Evolutionary conservation across 2,113 vertebrate species (phyloP).

Genomic region (Phalacrocorax aristotelis): DNA sequence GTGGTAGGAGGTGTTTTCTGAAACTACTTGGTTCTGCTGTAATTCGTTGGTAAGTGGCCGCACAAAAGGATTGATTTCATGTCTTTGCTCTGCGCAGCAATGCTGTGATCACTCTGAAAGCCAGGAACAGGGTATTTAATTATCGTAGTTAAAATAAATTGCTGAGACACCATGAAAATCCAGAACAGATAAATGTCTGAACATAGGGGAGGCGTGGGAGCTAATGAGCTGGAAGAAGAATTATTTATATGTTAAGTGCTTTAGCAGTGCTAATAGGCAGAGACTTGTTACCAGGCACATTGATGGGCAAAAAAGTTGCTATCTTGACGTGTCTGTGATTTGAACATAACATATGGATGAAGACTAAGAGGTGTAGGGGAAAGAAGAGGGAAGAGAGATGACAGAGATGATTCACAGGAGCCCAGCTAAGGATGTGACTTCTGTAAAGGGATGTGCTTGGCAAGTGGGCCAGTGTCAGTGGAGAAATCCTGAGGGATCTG

Average conservation of each 20-base stretch:
- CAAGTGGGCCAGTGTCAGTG: background rate
- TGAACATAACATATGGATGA: conserved; percentile 8
- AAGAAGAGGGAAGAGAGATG: background rate
- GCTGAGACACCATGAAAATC: conserved; percentile 42
- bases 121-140: conserved; percentile 28
- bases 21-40: background rate
- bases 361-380: background rate
- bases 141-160: conserved; percentile 40
- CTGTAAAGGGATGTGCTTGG: background rate
- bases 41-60: background rate
- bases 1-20: background rate
- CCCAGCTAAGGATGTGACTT: background rate
- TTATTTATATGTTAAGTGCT: conserved; percentile 50
- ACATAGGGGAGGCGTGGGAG: conserved; percentile 31
- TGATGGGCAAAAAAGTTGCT: conserved; percentile 17
- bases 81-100: background rate
- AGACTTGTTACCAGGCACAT: conserved; percentile 24
- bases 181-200: conserved; percentile 52
- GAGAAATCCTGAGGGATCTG: background rate
- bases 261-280: conserved; percentile 36
- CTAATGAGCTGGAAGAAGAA: conserved; percentile 47
- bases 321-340: background rate
- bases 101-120: background rate
- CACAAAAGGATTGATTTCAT: background rate
- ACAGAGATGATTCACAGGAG: background rate